A percentile compares a stretch with the other conserved stretches of the same genome.
Evolutionary conservation across 2,797 vertebrate species (phyloP).

Genomic region (Pantherophis vulpinus): DNA sequence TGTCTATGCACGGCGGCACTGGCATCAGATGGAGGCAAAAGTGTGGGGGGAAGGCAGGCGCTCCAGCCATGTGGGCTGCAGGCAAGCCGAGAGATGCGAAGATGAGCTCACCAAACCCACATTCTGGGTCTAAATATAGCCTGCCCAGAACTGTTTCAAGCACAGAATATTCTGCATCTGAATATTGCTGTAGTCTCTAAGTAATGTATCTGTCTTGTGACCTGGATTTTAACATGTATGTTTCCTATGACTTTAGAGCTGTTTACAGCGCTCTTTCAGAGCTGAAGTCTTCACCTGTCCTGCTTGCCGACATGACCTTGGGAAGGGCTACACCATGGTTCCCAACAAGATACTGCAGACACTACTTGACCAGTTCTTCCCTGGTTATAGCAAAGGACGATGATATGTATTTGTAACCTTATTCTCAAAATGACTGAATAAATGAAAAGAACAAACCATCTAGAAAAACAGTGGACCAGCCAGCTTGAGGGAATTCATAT

Average conservation of each 20-base stretch:
- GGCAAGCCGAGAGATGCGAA: background rate
- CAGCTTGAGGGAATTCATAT: conserved; percentile 61
- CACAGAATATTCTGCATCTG: background rate
- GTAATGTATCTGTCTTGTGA: background rate
- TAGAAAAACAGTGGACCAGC: conserved; percentile 67
- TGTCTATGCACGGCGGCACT: background rate
- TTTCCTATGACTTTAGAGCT: conserved; percentile 74
- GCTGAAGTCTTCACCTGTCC: conserved; percentile 96
- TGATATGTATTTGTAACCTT: conserved; percentile 73
- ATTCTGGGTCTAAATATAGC: background rate
- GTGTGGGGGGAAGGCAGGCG: background rate
- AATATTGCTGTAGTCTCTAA: background rate
- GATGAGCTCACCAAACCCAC: background rate
- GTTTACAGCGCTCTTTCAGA: conserved; percentile 95
- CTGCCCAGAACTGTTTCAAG: background rate
- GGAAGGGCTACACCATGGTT: conserved; percentile 91
- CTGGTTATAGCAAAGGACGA: conserved; percentile 98
- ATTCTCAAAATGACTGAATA: conserved; percentile 63
- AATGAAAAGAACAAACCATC: conserved; percentile 59
- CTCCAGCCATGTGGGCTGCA: fast-evolving
- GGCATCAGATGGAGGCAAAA: background rate
- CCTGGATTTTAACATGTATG: background rate
- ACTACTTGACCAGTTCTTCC: conserved; percentile 97
- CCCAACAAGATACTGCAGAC: conserved; percentile 92
- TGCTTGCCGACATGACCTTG: conserved; percentile 94